Evolutionary conservation across 1,140 invertebrate genomes (phyloP), one percentile per base, ranked within the genome.

Genomic region (Sarcophaga peregrina): DNA sequence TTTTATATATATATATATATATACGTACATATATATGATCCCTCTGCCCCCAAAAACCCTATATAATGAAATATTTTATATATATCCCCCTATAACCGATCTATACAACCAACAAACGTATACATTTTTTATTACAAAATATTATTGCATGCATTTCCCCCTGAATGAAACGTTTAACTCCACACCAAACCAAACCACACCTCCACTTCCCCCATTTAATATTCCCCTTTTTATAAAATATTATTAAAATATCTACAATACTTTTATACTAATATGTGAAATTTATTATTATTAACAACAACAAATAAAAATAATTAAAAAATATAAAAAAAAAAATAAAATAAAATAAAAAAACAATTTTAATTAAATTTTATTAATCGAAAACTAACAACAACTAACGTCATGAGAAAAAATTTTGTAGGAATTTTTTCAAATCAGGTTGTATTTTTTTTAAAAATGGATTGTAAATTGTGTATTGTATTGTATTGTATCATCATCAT

Each of bases 351-450:
- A 37, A 37, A 37, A 37, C 1, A 37, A 37, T 37, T 37, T 37
- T 37, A 37, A 37, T 37, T 37, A 1, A 37, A n/a, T n/a, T 37
- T 37, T 58, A 13, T 5, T 58, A 58, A 58, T 15, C 54, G n/a
- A 58, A 13, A 58, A 58, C 54, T 58, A 58, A 4, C 15, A n/a
- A 58, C n/a, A n/a, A 58, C 13, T n/a, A 58, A 58, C 7, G 1
- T n/a, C n/a, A 58, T 58, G 15, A 0, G 6, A 58, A 52, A 52
- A 52, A 52, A 52, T 1, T 52, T 52, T 10, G 13, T 10, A 10
- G 13, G 5, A 68, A 15, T 20, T 68, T 68, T 68, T 68, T 68
- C 62, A 8, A 68, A 68, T 68, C 62, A 68, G 62, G 62, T 68
- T 68, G 62, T 68, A 68, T 68, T 68, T 58, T 68, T 68, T 37